Conservation (phyloP, 2,888 invertebrate genomes). For the Hyposoter didymator region DNA sequence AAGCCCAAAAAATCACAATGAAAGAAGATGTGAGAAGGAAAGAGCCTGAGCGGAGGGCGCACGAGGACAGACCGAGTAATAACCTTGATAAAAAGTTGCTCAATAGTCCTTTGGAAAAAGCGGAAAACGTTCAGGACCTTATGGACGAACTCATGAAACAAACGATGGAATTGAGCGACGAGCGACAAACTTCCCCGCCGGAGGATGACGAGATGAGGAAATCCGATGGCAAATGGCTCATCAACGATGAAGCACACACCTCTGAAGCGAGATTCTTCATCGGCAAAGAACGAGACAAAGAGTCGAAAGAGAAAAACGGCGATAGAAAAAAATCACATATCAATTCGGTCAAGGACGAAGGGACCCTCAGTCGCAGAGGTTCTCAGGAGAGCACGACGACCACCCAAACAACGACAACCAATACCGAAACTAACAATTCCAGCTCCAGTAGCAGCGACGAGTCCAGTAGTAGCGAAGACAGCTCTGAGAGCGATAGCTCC, state of each 20-base stretch:
- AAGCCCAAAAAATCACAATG: conserved; percentile 46
- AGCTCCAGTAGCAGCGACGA: conserved; percentile 84
- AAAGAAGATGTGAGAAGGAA: conserved; percentile 46
- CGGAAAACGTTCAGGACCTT: conserved; percentile 82
- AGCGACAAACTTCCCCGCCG: conserved; percentile 73
- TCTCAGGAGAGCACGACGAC: conserved; percentile 84
- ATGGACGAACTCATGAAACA: conserved; percentile 85
- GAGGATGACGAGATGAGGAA: conserved; percentile 78
- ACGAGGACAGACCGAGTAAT: conserved; percentile 22
- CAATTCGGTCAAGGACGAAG: conserved; percentile 74
- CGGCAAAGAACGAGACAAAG: conserved; percentile 68
- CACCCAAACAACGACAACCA: conserved; percentile 83
- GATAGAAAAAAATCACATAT: conserved; percentile 75
- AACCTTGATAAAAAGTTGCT: conserved; percentile 47
- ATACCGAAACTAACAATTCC: conserved; percentile 83
- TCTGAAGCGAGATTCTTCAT: conserved; percentile 35
- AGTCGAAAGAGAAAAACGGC: conserved; percentile 71
- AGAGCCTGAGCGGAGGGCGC: conserved; percentile 31
- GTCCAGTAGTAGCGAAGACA: conserved; percentile 86
- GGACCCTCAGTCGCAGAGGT: conserved; percentile 79
- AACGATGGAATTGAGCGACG: conserved; percentile 82
- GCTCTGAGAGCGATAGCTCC: conserved; percentile 85
- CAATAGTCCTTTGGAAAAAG: conserved; percentile 62
- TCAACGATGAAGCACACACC: conserved; percentile 73
- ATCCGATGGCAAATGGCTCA: conserved; percentile 79